Conservation (phyloP, 1,140 invertebrate species). For the Drosophila kanapiae region DNA sequence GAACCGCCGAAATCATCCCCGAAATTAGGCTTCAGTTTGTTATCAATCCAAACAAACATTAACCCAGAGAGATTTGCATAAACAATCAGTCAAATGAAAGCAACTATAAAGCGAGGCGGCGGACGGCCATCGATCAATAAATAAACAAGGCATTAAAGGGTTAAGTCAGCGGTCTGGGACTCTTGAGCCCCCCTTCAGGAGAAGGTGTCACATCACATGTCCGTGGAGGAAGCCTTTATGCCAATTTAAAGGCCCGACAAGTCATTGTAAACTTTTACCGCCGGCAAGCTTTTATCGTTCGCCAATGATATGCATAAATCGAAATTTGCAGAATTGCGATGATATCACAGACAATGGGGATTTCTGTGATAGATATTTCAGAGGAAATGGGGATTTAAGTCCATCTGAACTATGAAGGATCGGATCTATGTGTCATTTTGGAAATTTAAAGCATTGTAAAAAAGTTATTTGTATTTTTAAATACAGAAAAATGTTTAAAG, state of each 20-base stretch:
- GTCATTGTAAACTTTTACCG: slow-evolving; percentile 39
- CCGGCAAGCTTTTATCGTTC: slow-evolving; percentile 4
- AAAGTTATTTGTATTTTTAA: not conserved
- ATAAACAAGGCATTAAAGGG: slow-evolving; percentile 42
- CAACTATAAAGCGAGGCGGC: slow-evolving; percentile 32
- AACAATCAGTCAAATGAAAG: slow-evolving; percentile 43
- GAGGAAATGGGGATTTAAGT: not conserved
- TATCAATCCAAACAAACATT: slow-evolving; percentile 64
- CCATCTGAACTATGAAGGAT: too few relatives aligned
- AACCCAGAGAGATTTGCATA: slow-evolving; percentile 53
- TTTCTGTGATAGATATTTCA: not conserved
- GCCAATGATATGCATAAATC: slow-evolving; percentile 12
- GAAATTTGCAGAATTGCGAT: slow-evolving; percentile 5
- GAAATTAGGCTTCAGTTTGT: slow-evolving; percentile 77
- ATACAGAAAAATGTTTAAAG: not conserved
- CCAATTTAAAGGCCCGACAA: slow-evolving; percentile 13
- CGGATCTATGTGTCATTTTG: not conserved
- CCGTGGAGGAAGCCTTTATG: slow-evolving; percentile 4
- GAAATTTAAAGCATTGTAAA: not conserved
- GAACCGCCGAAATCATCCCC: slow-evolving; percentile 61
- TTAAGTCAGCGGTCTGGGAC: slow-evolving; percentile 26
- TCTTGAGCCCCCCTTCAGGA: slow-evolving; percentile 6
- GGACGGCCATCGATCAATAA: slow-evolving; percentile 53
- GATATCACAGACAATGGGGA: slow-evolving; percentile 15
- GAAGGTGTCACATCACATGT: slow-evolving; percentile 45